phyloP scores from a whole-genome alignment of 2,113 vertebrate genomes.

The Salvelinus namaycush region DNA sequence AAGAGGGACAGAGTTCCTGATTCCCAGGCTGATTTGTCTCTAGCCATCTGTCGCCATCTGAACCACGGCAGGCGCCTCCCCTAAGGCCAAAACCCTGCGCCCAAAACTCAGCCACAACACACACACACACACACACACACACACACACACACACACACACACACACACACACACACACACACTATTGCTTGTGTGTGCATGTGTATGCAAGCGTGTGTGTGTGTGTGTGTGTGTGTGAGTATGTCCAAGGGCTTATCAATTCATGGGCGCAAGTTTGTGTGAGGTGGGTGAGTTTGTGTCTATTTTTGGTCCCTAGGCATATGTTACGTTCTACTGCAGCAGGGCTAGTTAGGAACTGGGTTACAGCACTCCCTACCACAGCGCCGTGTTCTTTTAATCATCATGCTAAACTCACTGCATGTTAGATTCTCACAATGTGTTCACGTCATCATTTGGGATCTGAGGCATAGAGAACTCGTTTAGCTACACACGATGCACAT shows the following conservation, averaged over 20 bases:
- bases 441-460: conserved; percentile 21
- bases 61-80: conserved; percentile 69
- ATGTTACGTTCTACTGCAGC: no score
- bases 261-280: neutral
- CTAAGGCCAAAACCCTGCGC: neutral
- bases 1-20: conserved; percentile 62
- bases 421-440: conserved; percentile 28
- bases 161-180: no score
- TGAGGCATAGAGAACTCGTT: conserved; percentile 29
- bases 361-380: no score
- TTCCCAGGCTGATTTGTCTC: conserved; percentile 67
- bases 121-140: no score
- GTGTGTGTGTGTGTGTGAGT: no score
- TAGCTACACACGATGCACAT: conserved; percentile 16
- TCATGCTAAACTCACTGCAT: conserved; percentile 18
- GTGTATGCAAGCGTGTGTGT: neutral
- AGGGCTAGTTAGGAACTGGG: no score
- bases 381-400: no score
- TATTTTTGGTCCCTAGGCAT: conserved; percentile 36
- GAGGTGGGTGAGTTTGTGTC: neutral
- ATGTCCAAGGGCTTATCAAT: no score
- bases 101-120: no score
- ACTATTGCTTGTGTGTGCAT: no score
- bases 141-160: no score
- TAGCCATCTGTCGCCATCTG: conserved; percentile 76